Evolutionary conservation across 2,888 invertebrate genomes (phyloP).

Genomic region (Dicyrtoma fusca): DNA sequence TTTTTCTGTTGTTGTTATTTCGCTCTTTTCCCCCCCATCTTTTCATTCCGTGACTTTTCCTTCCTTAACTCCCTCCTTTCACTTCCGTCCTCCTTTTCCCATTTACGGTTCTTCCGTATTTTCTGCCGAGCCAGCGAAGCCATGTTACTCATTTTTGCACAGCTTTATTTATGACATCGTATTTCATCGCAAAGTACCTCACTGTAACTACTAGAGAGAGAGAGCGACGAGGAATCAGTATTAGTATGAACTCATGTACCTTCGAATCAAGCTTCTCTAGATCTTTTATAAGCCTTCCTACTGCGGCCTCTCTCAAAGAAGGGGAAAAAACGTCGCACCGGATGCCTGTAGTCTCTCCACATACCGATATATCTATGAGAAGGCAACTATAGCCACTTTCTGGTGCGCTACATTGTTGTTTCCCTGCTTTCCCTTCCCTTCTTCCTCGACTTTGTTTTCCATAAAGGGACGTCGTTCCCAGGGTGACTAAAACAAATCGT

Average conservation of each 20-base stretch:
- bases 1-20: conserved; percentile 19
- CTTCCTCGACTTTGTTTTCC: conserved; percentile 17
- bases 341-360: no score
- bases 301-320: not conserved
- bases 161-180: conserved; percentile 39
- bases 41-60: conserved; percentile 38
- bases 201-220: conserved; percentile 2
- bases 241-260: conserved; percentile 18
- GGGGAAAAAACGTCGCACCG: not conserved
- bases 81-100: conserved; percentile 44
- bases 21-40: conserved; percentile 15
- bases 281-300: conserved; percentile 10
- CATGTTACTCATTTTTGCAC: conserved; percentile 37
- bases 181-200: conserved; percentile 37
- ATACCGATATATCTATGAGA: no score
- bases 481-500: no score
- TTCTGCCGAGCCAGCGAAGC: conserved; percentile 29
- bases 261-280: conserved; percentile 6
- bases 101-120: conserved; percentile 35
- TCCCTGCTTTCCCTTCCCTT: conserved; percentile 15
- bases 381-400: not conserved
- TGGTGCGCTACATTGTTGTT: conserved; percentile 35
- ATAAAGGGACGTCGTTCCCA: not conserved
- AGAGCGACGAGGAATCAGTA: not conserved
- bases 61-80: conserved; percentile 33